These are phyloP conservation scores for Rhea americana DNA, from an alignment of 2,113 vertebrate genomes.

Conservation along the genomic window DNA sequence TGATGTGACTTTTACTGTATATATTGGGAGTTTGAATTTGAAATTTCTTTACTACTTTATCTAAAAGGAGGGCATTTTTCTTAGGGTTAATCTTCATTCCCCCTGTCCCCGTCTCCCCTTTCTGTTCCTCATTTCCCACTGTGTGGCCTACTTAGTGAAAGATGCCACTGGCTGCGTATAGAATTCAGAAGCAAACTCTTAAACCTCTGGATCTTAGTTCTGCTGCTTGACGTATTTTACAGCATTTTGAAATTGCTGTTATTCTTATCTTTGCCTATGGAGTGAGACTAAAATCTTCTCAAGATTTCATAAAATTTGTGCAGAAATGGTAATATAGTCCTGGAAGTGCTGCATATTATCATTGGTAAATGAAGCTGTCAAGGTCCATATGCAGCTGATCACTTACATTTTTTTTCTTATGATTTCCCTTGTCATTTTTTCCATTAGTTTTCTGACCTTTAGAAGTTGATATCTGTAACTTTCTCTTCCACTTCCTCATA, in stretches of 20 bases:
- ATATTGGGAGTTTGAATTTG: background rate
- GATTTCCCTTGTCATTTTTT: slow-evolving; percentile 1
- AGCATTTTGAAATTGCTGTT: background rate
- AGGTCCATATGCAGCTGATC: background rate
- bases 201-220: background rate
- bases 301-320: slow-evolving; percentile 1
- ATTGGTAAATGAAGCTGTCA: background rate
- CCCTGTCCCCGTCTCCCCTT: rapidly evolving
- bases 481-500: background rate
- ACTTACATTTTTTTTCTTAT: background rate
- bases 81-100: background rate
- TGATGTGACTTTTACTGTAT: background rate
- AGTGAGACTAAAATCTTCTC: background rate
- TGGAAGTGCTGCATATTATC: background rate
- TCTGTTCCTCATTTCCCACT: background rate
- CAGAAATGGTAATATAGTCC: background rate
- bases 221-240: background rate
- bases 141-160: background rate
- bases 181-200: background rate
- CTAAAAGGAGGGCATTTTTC: background rate
- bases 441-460: slow-evolving; percentile 2
- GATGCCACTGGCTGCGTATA: background rate
- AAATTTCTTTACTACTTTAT: background rate
- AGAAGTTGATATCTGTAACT: background rate
- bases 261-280: background rate